A percentile compares a stretch with the other conserved stretches of the same genome.
Conservation (phyloP, 2,113 vertebrate species). For the Eptesicus fuscus region DNA sequence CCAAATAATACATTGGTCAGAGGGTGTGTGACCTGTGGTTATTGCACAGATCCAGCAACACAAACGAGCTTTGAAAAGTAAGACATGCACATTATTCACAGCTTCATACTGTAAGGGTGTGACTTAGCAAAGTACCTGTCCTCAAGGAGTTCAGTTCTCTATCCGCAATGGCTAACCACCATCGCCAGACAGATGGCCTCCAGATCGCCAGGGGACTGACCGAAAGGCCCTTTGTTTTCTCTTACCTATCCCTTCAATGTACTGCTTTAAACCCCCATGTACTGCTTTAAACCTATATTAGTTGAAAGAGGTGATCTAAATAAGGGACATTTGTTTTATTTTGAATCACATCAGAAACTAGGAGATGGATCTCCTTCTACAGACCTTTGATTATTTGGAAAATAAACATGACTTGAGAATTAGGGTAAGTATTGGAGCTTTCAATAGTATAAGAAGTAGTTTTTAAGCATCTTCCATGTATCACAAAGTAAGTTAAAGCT, state of each 20-base stretch:
- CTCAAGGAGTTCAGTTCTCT: neutral
- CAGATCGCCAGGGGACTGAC: neutral
- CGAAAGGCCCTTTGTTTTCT: neutral
- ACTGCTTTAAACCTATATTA: neutral
- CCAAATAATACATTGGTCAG: neutral
- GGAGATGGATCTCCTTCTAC: neutral
- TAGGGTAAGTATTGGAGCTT: neutral
- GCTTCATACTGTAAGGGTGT: neutral
- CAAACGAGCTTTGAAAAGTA: neutral
- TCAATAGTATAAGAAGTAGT: neutral
- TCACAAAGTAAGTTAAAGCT: neutral
- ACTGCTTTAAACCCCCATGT: neutral
- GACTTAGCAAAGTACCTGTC: neutral
- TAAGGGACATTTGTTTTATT: neutral
- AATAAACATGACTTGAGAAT: neutral
- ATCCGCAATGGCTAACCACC: no score
- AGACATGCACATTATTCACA: rapidly evolving
- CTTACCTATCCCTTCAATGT: neutral
- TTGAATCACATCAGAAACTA: neutral
- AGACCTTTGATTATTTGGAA: neutral
- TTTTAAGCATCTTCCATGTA: neutral
- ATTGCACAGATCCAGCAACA: no score
- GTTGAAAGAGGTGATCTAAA: neutral
- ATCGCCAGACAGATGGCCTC: neutral
- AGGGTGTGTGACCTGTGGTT: neutral